Evolutionary conservation across 2,797 vertebrate genomes (phyloP), one percentile per base, ranked within the genome.

Genomic region (Iguana delicatissima): DNA sequence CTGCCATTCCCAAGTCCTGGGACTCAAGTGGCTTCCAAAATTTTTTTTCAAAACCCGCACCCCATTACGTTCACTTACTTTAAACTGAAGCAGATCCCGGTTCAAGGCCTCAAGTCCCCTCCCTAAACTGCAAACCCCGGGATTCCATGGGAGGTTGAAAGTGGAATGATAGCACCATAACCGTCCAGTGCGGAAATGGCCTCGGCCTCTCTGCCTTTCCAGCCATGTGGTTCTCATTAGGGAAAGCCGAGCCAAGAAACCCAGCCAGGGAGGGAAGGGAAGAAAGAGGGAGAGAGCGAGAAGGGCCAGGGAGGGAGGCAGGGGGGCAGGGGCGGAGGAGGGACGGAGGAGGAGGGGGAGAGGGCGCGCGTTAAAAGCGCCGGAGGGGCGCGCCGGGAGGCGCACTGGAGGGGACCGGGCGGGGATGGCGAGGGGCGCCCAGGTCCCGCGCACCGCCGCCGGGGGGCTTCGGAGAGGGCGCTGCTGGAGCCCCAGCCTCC

Each of bases 371-470:
- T 77, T 9, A 22, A 42, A 76, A 24, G 74, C 73, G 24, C 0
- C 24, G 13, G 12, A 22, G 77, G 74, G 20, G 6, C 18, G 1
- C 16, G 74, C n/a, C n/a, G 20, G 20, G 6, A 46, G 20, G 77
- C 46, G 29, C 42, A 32, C 26, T 29, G 79, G 42, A 29, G 50
- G 84, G 46, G n/a, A 42, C n/a, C 62, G 9, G 32, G 2, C 73
- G 2, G 74, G 86, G 24, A 85, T 84, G 86, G 87, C 20, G 82
- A 6, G 87, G 88, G 88, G 92, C 52, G 38, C 5, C 72, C 90
- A 57, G 85, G 57, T 18, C 14, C 2, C 32, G 20, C 32, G 67
- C 89, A 0, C 13, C 29, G 1, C 1, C 0, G 7, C 0, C 0
- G 0, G 84, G 62, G 42, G 22, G 6, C n/a, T 0, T 3, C 20